These are phyloP conservation scores for Ophion slaviceki DNA, from an alignment of 2,888 invertebrate genomes.

Conservation along the genomic window DNA sequence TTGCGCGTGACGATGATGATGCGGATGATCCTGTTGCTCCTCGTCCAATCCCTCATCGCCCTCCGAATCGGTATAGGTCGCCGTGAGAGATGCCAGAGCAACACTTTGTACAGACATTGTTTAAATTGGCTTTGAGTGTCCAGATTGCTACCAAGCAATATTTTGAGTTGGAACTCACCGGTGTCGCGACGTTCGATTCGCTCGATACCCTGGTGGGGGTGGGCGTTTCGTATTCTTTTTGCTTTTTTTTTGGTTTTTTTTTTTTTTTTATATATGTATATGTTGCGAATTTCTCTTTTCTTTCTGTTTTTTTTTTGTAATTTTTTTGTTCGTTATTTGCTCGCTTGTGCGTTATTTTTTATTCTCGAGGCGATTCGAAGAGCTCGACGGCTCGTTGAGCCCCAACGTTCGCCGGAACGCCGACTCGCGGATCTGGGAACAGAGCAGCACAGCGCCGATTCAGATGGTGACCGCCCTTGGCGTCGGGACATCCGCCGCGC, in stretches of 20 bases:
- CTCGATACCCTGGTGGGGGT: conserved; percentile 24
- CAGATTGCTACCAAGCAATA: conserved; percentile 81
- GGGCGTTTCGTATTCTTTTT: neutral
- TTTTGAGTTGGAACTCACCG: conserved; percentile 83
- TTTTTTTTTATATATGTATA: neutral
- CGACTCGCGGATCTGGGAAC: conserved; percentile 45
- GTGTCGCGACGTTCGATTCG: conserved; percentile 69
- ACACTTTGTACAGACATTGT: conserved; percentile 83
- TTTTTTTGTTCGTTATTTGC: neutral
- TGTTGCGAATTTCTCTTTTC: neutral
- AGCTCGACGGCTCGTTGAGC: neutral
- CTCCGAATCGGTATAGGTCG: conserved; percentile 96
- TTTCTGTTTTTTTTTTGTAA: neutral
- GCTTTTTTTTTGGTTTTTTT: neutral
- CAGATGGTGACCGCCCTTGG: no score
- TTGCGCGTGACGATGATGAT: neutral
- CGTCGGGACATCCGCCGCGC: no score
- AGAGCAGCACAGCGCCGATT: neutral
- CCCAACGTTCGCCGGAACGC: conserved; percentile 40
- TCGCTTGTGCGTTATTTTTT: neutral
- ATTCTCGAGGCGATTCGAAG: neutral
- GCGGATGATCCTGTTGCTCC: conserved; percentile 85
- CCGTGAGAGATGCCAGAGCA: conserved; percentile 93
- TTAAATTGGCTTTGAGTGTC: conserved; percentile 82
- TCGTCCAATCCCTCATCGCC: conserved; percentile 92